Evolutionary conservation across 2,888 invertebrate genomes (phyloP), one percentile per base, ranked within the genome.

Genomic region (Lycophotia porphyrea): DNA sequence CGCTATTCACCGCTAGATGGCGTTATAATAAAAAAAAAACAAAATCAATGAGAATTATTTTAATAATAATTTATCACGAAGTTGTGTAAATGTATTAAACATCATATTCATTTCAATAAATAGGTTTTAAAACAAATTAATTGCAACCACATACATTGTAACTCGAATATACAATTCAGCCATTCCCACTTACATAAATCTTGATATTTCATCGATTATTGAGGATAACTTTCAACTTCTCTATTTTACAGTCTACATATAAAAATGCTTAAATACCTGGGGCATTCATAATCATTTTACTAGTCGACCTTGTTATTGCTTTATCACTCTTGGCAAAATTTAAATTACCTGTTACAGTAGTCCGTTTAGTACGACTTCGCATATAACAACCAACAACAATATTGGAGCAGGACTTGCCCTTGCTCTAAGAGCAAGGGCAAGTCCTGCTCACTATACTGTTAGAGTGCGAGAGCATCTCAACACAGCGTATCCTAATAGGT

Each of bases 21-120:
- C 69, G 67, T 73, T 61, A 21, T 71, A 64, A 68, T 11, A 58
- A 74, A 71, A 79, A n/a, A n/a, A n/a, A n/a, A n/a, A n/a, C n/a
- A n/a, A 39, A 42, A 55, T 61, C n/a, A 71, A 44, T 71, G 63
- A 66, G 58, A 71, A 84, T 69, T 44, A 76, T 69, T 81, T 71
- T 76, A 64, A 64, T 82, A 73, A 75, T 76, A 69, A 84, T 76
- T 81, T 82, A 82, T 81, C 73, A 83, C 85, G 81, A 82, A 70
- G 31, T 55, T 31, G 49, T 52, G 73, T 71, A 77, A 11, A 55
- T 71, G 31, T 77, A 55, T 73, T 66, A 74, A 71, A 69, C 74
- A 78, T 31, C 65, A 66, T 65, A 82, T 49, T 71, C n/a, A 11
- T 67, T 69, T n/a, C 71, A 71, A 84, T 82, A 85, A 83, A 83